These are phyloP conservation scores for Serripes groenlandicus DNA, from an alignment of 2,888 invertebrate species.

Conservation along the genomic window DNA sequence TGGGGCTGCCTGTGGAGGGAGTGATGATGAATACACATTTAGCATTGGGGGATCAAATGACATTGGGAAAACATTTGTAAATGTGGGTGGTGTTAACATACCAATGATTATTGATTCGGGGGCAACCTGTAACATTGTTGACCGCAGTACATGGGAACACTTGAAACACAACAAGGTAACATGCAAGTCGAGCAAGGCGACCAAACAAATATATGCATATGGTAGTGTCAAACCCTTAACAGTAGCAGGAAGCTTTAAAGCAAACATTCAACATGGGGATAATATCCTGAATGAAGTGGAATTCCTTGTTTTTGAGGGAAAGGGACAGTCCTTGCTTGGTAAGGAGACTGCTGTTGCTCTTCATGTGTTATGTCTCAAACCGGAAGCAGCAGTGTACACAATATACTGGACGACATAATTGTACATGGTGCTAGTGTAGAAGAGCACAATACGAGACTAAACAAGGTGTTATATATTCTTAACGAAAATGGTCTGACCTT, in stretches of 20 bases:
- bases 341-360: conserved; percentile 16
- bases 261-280: not conserved
- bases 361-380: too few species aligned
- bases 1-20: not conserved
- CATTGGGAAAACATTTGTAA: not conserved
- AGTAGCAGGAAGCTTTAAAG: conserved; percentile 13
- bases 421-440: too few species aligned
- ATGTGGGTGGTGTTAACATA: not conserved
- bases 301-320: conserved; percentile 21
- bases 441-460: too few species aligned
- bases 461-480: too few species aligned
- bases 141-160: not conserved
- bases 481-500: too few species aligned
- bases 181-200: not conserved
- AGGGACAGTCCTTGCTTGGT: conserved; percentile 6
- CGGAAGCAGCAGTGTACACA: too few species aligned
- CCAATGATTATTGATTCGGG: conserved; percentile 38
- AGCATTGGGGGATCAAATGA: too few species aligned
- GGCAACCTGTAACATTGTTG: not conserved
- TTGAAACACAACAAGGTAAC: not conserved
- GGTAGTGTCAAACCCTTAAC: conserved; percentile 19
- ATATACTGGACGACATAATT: too few species aligned
- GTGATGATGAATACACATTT: not conserved
- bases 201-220: conserved; percentile 31
- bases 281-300: not conserved